Conservation (phyloP, 2,888 invertebrate genomes). For the Orchesella flavescens region DNA sequence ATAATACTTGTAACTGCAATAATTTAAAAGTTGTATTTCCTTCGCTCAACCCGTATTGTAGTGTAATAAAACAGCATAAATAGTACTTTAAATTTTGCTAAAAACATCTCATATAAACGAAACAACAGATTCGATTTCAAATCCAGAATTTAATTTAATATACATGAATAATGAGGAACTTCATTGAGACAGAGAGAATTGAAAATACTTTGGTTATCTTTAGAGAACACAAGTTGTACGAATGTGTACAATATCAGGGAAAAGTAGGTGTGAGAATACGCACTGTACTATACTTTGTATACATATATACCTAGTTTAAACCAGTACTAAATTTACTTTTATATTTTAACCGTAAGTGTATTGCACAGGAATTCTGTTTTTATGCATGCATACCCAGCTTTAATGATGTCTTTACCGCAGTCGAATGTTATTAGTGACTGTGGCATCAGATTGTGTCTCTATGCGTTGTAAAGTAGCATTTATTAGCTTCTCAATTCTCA, state of each 20-base stretch:
- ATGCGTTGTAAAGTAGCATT: conserved; percentile 39
- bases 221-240: conserved; percentile 24
- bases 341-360: too few species aligned
- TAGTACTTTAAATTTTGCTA: too few species aligned
- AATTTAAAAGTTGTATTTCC: not conserved
- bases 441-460: not conserved
- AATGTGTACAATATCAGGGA: conserved; percentile 34
- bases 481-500: conserved; percentile 19
- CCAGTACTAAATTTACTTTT: too few species aligned
- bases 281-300: too few species aligned
- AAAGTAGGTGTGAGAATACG: conserved; percentile 19
- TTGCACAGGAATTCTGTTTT: too few species aligned
- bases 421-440: not conserved
- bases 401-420: conserved; percentile 4
- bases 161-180: conserved; percentile 3
- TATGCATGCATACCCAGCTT: conserved; percentile 11
- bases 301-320: not conserved
- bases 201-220: conserved; percentile 9
- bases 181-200: conserved; percentile 11
- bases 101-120: too few species aligned
- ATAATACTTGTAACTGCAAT: not conserved
- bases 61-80: too few species aligned
- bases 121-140: not conserved
- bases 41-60: too few species aligned
- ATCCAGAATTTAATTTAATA: not conserved